These are phyloP conservation scores for Tragelaphus imberbis DNA, from an alignment of 2,113 vertebrate genomes.

Conservation along the genomic window DNA sequence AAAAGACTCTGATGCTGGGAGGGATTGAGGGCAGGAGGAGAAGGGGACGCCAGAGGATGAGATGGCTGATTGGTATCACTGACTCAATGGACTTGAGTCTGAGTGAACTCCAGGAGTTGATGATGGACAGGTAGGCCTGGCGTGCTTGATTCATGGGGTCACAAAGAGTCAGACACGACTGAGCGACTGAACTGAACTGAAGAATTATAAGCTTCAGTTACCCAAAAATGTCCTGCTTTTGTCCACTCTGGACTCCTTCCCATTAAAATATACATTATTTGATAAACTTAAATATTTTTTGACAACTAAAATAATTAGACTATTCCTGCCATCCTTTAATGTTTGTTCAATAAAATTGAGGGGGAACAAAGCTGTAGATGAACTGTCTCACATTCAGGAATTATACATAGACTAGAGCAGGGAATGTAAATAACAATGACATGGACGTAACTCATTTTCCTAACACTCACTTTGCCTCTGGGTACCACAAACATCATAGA, in stretches of 20 bases:
- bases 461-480: background rate
- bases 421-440: background rate
- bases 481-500: background rate
- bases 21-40: too few relatives aligned
- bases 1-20: too few relatives aligned
- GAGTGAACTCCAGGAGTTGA: too few relatives aligned
- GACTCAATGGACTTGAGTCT: too few relatives aligned
- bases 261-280: background rate
- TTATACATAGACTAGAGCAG: background rate
- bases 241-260: background rate
- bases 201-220: background rate
- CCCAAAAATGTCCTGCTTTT: constrained; percentile 7
- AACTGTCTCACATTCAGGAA: background rate
- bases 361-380: background rate
- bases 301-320: background rate
- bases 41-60: too few relatives aligned
- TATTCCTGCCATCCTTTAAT: background rate
- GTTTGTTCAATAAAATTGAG: constrained; percentile 8
- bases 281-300: background rate
- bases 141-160: too few relatives aligned
- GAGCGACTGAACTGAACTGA: too few relatives aligned
- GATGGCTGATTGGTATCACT: too few relatives aligned
- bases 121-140: too few relatives aligned
- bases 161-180: too few relatives aligned
- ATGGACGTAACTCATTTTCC: background rate